phyloP scores from a whole-genome alignment of 2,888 invertebrate species.

The Liodrosophila aerea region DNA sequence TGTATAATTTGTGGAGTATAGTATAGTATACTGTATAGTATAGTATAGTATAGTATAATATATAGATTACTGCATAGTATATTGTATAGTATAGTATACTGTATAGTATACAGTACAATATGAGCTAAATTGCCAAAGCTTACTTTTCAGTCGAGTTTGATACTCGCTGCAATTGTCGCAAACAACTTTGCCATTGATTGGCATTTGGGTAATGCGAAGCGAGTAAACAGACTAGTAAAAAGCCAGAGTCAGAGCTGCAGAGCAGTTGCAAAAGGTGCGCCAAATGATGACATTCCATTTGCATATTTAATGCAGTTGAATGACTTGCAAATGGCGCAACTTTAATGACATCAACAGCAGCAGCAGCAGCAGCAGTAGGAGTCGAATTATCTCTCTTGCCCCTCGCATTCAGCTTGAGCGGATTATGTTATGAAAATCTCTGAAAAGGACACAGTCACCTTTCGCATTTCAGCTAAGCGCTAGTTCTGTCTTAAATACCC shows the following conservation, averaged over 20 bases:
- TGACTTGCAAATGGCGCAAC: constrained; percentile 49
- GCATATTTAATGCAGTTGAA: constrained; percentile 68
- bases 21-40: no score
- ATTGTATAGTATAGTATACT: no score
- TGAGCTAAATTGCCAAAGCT: no score
- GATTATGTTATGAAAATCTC: constrained; percentile 43
- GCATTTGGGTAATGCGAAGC: constrained; percentile 53
- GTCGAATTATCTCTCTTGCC: background rate
- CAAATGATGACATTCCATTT: constrained; percentile 60
- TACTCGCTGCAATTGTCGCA: constrained; percentile 8
- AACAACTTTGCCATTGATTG: constrained; percentile 56
- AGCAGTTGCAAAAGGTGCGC: constrained; percentile 41
- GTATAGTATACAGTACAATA: no score
- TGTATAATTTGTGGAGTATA: no score
- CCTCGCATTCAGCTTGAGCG: constrained; percentile 4
- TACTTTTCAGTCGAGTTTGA: no score
- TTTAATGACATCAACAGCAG: constrained; percentile 43
- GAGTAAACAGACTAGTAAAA: constrained; percentile 33
- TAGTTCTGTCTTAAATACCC: constrained; percentile 7
- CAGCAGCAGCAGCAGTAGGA: no score
- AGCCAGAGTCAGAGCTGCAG: constrained; percentile 5
- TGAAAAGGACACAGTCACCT: constrained; percentile 41
- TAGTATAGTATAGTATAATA: no score
- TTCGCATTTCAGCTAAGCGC: constrained; percentile 23
- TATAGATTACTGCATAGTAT: no score